A percentile compares a stretch with the other conserved stretches of the same genome.
Evolutionary conservation across 2,797 vertebrate genomes (phyloP).

Genomic region (Scarus forsteni): DNA sequence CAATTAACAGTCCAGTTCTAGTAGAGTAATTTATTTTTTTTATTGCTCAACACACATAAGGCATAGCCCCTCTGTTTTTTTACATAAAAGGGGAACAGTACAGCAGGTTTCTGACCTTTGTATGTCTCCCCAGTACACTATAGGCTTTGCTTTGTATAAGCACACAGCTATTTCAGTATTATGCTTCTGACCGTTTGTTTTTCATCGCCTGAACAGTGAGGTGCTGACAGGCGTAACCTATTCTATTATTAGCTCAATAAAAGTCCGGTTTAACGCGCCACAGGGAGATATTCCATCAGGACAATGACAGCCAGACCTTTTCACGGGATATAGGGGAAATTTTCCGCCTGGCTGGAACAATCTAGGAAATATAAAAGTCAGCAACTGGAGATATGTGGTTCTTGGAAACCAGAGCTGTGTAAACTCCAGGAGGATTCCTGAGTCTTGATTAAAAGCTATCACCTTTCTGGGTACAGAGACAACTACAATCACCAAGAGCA

Average conservation of each 20-base stretch:
- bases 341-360: conserved; percentile 76
- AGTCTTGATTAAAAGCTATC: conserved; percentile 43
- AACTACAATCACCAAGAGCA: conserved; percentile 15
- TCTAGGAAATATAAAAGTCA: conserved; percentile 73
- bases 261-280: conserved; percentile 81
- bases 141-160: conserved; percentile 37
- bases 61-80: conserved; percentile 38
- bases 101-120: conserved; percentile 41
- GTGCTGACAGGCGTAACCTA: conserved; percentile 85
- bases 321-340: conserved; percentile 71
- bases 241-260: conserved; percentile 88
- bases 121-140: conserved; percentile 44
- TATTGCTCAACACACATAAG: not conserved
- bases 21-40: conserved; percentile 16
- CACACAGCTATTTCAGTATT: conserved; percentile 50
- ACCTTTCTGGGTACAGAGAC: conserved; percentile 19
- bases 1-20: too few species aligned
- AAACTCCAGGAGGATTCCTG: conserved; percentile 26
- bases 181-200: conserved; percentile 74
- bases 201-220: conserved; percentile 72
- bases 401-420: conserved; percentile 17
- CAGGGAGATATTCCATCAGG: conserved; percentile 85
- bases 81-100: conserved; percentile 23
- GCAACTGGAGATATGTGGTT: conserved; percentile 49
- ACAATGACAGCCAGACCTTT: conserved; percentile 85